Evolutionary conservation across 2,113 vertebrate species (phyloP).

Genomic region (Percina caprodes): DNA sequence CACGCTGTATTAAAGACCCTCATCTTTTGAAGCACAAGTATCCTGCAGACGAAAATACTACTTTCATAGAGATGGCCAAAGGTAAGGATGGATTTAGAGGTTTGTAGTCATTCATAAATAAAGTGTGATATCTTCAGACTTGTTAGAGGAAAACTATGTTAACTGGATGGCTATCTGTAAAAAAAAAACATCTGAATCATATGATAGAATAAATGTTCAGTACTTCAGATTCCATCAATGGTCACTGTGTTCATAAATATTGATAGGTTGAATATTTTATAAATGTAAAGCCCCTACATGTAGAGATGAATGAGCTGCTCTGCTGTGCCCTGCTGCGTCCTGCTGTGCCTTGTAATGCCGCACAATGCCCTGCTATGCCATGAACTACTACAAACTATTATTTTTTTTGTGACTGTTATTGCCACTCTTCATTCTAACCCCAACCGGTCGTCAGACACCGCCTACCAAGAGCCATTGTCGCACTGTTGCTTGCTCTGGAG

Average conservation of each 20-base stretch:
- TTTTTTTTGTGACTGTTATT: no score
- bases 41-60: constrained; percentile 66
- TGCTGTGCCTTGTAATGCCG: no score
- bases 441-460: no score
- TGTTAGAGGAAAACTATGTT: neutral
- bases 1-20: constrained; percentile 69
- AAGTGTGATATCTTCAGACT: neutral
- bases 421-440: no score
- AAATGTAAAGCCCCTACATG: neutral
- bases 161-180: neutral
- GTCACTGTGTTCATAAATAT: neutral
- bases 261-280: neutral
- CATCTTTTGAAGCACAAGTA: constrained; percentile 70
- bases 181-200: neutral
- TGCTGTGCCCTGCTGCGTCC: no score
- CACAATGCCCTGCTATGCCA: no score
- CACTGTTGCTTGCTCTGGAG: no score
- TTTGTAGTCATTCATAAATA: neutral
- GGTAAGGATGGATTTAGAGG: constrained; percentile 60
- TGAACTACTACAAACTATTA: no score
- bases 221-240: neutral
- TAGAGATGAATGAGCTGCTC: neutral
- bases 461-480: no score
- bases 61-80: constrained; percentile 82
- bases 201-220: neutral